Evolutionary conservation across 2,888 invertebrate species (phyloP).

Genomic region (Stenotaenia linearis): DNA sequence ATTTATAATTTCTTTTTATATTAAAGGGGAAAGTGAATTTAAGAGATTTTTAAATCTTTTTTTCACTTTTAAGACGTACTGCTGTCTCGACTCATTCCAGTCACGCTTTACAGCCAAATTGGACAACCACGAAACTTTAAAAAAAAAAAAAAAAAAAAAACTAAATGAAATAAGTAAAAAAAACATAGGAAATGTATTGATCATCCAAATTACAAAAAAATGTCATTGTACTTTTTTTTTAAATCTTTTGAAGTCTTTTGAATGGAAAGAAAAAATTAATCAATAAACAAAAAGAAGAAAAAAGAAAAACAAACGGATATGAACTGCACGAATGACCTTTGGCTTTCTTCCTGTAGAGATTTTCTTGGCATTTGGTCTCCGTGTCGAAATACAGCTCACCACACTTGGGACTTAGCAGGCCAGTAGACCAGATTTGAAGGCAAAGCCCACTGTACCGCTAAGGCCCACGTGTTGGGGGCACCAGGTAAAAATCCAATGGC

Average conservation of each 20-base stretch:
- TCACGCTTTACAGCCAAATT: background rate
- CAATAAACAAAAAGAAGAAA: background rate
- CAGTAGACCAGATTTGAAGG: slow-evolving; percentile 56
- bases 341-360: background rate
- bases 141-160: background rate
- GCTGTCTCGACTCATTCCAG: background rate
- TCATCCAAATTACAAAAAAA: background rate
- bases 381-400: background rate
- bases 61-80: too few relatives aligned
- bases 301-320: background rate
- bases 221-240: background rate
- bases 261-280: background rate
- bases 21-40: too few relatives aligned
- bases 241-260: background rate
- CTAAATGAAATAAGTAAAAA: background rate
- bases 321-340: slow-evolving; percentile 7
- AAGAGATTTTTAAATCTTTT: too few relatives aligned
- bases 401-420: slow-evolving; percentile 78
- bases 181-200: background rate
- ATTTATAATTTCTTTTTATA: too few relatives aligned
- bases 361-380: background rate
- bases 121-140: background rate
- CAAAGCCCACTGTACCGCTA: slow-evolving; percentile 34
- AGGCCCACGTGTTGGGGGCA: slow-evolving; percentile 34
- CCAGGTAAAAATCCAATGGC: background rate